Evolutionary conservation across 2,888 invertebrate genomes (phyloP).

Genomic region (Bellardia bayeri): DNA sequence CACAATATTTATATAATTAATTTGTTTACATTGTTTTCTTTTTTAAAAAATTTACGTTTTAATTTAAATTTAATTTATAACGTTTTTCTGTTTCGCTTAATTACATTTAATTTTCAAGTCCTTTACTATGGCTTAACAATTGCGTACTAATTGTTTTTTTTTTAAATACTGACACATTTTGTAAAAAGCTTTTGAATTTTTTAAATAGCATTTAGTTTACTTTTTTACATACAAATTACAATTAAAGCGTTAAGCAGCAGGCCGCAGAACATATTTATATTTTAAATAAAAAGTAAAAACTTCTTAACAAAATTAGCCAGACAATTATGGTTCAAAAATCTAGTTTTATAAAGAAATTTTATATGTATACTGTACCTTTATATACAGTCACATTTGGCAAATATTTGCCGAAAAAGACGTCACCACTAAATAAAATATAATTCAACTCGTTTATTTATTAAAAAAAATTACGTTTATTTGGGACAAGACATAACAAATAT

Average conservation of each 20-base stretch:
- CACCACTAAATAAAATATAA: no score
- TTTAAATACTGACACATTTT: slow-evolving; percentile 49
- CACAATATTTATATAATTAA: slow-evolving; percentile 14
- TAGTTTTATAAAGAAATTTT: no score
- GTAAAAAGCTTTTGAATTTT: slow-evolving; percentile 61
- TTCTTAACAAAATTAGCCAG: no score
- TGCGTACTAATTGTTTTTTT: slow-evolving; percentile 64
- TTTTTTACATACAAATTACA: background rate
- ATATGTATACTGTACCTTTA: no score
- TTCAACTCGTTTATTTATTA: no score
- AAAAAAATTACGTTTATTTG: no score
- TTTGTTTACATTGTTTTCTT: background rate
- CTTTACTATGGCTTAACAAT: slow-evolving; percentile 67
- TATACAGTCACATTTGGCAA: no score
- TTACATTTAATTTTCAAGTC: slow-evolving; percentile 42
- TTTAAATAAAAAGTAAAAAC: no score
- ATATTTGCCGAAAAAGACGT: no score
- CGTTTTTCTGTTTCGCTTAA: background rate
- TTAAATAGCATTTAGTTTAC: background rate
- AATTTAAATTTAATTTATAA: background rate
- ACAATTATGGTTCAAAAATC: no score
- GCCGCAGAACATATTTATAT: background rate
- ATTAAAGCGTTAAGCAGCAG: slow-evolving; percentile 12
- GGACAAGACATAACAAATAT: no score
- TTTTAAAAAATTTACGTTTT: slow-evolving; percentile 43